Evolutionary conservation across 23 tunicate species (phyloP), one percentile per base, ranked within the genome.

Genomic region (Halocynthia aurantium): DNA sequence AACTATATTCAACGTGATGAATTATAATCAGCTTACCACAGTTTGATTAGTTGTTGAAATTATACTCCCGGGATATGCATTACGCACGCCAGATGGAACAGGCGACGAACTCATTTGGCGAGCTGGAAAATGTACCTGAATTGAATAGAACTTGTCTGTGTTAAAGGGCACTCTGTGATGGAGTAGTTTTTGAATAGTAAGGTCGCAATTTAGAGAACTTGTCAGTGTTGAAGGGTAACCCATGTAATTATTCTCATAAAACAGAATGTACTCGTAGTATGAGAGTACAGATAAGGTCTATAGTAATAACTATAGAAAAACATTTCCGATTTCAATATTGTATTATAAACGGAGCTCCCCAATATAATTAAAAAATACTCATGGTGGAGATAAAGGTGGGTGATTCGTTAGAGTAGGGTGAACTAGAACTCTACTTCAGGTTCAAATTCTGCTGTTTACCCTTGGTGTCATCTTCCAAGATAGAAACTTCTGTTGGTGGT

Each of bases 401-500:
- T 31, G 44, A 31, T 31, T 31, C 44, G 44, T 60, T 15, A 60
- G 64, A 15, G 17, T 60, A 60, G n/a, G 64, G 17, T 17, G 17
- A 60, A 60, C n/a, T 15, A 60, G 17, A 15, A 15, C 2, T 17
- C 4, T 60, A 15, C 64, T 15, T 17, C 5, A 67, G 31, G 21
- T 67, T 15, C 18, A 20, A 4, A 20, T 67, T 5, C 18, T 67
- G 5, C 17, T 52, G 12, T 74, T 55, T 89, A 89, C 96, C 76
- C 85, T 76, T 18, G 96, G 96, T n/a, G 96, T 81, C 76, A 80
- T 84, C 76, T 89, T 89, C 96, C 96, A 89, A 4, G 82, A 85
- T 12, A 84, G 81, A 68, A 83, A 73, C 71, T 89, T 89, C 5
- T 89, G 88, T 8, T 54, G 72, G 22, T n/a, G 12, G 18, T 40